These are phyloP conservation scores for Pterocles orientalis DNA, from an alignment of 2,113 vertebrate species.

Conservation along the genomic window DNA sequence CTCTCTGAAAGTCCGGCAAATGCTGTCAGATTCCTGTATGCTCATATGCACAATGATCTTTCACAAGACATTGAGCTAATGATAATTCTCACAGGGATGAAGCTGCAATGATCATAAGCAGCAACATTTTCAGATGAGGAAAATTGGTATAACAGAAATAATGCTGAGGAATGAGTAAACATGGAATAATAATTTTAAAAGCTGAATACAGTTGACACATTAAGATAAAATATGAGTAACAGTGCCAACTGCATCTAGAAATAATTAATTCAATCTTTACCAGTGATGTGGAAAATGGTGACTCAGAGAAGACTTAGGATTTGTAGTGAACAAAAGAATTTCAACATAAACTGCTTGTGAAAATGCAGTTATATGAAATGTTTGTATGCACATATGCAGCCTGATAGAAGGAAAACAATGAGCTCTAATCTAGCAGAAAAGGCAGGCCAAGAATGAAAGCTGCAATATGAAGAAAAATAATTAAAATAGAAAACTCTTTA, in stretches of 20 bases:
- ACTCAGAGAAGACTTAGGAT: not conserved
- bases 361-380: not conserved
- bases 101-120: not conserved
- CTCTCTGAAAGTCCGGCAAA: not conserved
- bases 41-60: not conserved
- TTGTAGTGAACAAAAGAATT: not conserved
- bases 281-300: not conserved
- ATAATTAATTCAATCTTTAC: not conserved
- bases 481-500: not conserved
- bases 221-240: not conserved
- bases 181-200: not conserved
- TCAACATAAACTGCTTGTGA: not conserved
- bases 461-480: not conserved
- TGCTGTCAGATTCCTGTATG: not conserved
- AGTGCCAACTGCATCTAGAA: not conserved
- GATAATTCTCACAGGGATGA: not conserved
- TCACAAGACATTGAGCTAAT: not conserved
- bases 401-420: not conserved
- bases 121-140: not conserved
- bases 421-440: not conserved
- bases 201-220: not conserved
- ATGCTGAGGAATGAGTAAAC: not conserved
- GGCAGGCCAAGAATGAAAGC: not conserved
- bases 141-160: not conserved
- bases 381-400: not conserved